phyloP scores from a whole-genome alignment of 1,140 invertebrate species.

The Leptopilina boulardi region DNA sequence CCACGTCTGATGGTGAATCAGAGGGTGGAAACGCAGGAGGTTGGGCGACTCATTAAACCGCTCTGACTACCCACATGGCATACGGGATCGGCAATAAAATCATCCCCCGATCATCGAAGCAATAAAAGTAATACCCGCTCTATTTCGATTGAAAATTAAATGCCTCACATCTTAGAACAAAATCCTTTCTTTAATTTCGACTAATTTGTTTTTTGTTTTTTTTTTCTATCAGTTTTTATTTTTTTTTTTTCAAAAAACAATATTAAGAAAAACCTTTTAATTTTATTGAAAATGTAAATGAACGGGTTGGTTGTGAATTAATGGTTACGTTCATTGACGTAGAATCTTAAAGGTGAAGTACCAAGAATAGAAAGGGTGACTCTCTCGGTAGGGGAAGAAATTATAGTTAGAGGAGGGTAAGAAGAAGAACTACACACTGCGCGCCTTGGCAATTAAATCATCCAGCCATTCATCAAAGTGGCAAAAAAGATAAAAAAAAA shows the following conservation, averaged over 20 bases:
- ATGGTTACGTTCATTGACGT: constrained; percentile 18
- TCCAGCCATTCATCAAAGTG: background rate
- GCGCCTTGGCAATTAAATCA: constrained; percentile 22
- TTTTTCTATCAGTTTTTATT: no score
- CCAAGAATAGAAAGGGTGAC: constrained; percentile 4
- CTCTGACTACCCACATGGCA: constrained; percentile 63
- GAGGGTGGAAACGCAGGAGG: constrained; percentile 43
- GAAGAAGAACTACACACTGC: constrained; percentile 37
- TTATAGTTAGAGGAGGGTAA: constrained; percentile 45
- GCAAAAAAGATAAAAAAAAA: background rate
- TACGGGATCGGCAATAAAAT: constrained; percentile 71
- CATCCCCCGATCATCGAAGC: constrained; percentile 65
- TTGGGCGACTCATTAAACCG: constrained; percentile 68
- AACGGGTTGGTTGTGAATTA: background rate
- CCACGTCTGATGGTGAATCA: constrained; percentile 53
- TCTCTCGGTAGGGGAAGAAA: constrained; percentile 38
- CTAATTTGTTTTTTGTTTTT: no score
- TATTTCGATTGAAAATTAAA: constrained; percentile 49
- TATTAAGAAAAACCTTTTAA: background rate
- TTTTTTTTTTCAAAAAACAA: no score
- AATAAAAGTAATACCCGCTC: constrained; percentile 55
- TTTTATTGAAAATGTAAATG: constrained; percentile 1
- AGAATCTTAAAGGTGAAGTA: constrained; percentile 22
- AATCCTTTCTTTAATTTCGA: background rate
- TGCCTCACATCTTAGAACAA: background rate